Evolutionary conservation across 2,797 vertebrate species (phyloP).

Genomic region (Percopsis omiscomaycus): DNA sequence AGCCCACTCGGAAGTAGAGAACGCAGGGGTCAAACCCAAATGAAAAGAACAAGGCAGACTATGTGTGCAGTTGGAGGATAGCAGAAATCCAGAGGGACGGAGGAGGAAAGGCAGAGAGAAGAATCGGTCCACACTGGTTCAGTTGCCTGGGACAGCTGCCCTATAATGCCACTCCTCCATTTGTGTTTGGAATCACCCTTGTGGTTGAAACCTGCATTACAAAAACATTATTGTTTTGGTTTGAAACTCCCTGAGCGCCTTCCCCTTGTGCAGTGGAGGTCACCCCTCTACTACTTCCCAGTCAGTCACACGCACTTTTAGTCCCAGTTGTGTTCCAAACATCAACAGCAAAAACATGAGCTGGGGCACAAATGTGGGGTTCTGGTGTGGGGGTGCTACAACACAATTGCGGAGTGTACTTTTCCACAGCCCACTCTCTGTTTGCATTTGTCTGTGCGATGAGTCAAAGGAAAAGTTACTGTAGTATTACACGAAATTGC

Average conservation of each 20-base stretch:
- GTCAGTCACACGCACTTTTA: no score
- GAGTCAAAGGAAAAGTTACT: slow-evolving; percentile 37
- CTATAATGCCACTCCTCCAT: slow-evolving; percentile 47
- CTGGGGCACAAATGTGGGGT: no score
- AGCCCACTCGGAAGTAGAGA: slow-evolving; percentile 79
- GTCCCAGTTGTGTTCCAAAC: no score
- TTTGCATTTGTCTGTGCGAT: slow-evolving; percentile 47
- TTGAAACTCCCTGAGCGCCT: no score
- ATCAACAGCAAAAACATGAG: no score
- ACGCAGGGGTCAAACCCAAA: slow-evolving; percentile 80
- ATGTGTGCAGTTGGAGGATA: slow-evolving; percentile 66
- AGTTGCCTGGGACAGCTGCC: slow-evolving; percentile 56
- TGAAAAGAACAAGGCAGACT: slow-evolving; percentile 70
- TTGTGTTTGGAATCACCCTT: slow-evolving; percentile 2
- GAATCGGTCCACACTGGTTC: slow-evolving; percentile 56
- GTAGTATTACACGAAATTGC: slow-evolving; percentile 24
- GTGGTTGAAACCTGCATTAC: slow-evolving; percentile 8
- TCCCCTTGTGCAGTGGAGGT: no score
- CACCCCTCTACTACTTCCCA: no score
- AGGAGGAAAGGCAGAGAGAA: slow-evolving; percentile 50
- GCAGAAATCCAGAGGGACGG: slow-evolving; percentile 66
- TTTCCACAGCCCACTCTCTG: slow-evolving; percentile 33
- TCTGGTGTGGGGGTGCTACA: no score
- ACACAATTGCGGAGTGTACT: no score
- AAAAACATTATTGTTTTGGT: no score